phyloP scores from a whole-genome alignment of 2,888 invertebrate genomes.

The Xylota sylvarum region DNA sequence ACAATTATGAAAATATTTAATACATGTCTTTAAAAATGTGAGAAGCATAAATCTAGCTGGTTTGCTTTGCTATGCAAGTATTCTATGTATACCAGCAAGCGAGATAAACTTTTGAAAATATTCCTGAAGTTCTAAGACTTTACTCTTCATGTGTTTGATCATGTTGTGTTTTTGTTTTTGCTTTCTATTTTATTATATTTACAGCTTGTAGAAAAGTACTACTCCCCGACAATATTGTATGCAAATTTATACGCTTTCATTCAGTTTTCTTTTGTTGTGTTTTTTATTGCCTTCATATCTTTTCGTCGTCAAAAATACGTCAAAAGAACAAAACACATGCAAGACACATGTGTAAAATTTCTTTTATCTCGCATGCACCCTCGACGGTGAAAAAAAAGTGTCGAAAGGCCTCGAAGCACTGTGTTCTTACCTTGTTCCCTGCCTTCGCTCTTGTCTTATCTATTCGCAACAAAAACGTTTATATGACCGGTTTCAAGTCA shows the following conservation, averaged over 20 bases:
- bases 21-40: no score
- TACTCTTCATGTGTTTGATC: no score
- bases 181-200: no score
- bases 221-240: neutral
- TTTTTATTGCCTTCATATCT: neutral
- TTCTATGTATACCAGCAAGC: no score
- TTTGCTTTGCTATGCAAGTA: no score
- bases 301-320: conserved; percentile 20
- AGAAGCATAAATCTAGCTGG: no score
- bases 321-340: conserved; percentile 11
- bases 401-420: conserved; percentile 35
- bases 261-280: neutral
- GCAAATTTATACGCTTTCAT: neutral
- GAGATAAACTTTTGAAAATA: no score
- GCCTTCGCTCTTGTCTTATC: conserved; percentile 17
- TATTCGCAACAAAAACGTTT: conserved; percentile 9
- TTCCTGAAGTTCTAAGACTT: no score
- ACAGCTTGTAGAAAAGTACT: neutral
- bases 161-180: no score
- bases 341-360: conserved; percentile 1
- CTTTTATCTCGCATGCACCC: conserved; percentile 35
- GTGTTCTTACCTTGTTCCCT: conserved; percentile 34
- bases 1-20: no score
- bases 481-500: neutral
- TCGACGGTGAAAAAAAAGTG: conserved; percentile 20